phyloP scores from a whole-genome alignment of 2,888 invertebrate genomes.

The Thecocarcelia acutangulata region DNA sequence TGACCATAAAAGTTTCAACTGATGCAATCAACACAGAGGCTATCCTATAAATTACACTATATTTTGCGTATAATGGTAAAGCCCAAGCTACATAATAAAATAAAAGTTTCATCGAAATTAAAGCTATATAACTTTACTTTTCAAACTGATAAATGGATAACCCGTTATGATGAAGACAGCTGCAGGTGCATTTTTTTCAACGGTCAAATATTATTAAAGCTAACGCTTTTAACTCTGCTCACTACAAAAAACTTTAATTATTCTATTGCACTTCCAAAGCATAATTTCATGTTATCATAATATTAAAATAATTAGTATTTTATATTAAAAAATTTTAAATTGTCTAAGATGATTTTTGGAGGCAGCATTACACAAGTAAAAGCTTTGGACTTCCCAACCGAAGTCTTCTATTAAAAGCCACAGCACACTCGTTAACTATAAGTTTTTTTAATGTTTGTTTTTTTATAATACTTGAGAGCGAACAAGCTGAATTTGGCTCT shows the following conservation, averaged over 20 bases:
- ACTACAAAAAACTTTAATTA: too few species aligned
- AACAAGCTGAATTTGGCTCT: not conserved
- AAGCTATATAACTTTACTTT: too few species aligned
- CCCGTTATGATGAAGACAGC: too few species aligned
- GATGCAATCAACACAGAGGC: too few species aligned
- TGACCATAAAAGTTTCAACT: too few species aligned
- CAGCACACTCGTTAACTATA: conserved; percentile 37
- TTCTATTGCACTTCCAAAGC: not conserved
- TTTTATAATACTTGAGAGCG: conserved; percentile 22
- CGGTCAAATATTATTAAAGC: too few species aligned
- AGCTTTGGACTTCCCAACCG: conserved; percentile 32
- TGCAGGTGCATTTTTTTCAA: too few species aligned
- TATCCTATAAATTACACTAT: too few species aligned
- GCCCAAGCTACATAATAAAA: too few species aligned
- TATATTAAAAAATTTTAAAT: not conserved
- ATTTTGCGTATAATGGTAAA: too few species aligned
- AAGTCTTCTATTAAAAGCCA: conserved; percentile 26
- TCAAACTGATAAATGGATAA: too few species aligned
- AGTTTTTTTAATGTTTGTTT: conserved; percentile 32
- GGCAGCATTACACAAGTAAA: conserved; percentile 14
- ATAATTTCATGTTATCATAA: conserved; percentile 51
- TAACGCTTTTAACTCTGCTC: not conserved
- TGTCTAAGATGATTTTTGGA: not conserved
- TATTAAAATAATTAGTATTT: conserved; percentile 30
- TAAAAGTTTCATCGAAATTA: too few species aligned